phyloP scores from a whole-genome alignment of 2,888 invertebrate species.

The Drosophila neoperkinsi region DNA sequence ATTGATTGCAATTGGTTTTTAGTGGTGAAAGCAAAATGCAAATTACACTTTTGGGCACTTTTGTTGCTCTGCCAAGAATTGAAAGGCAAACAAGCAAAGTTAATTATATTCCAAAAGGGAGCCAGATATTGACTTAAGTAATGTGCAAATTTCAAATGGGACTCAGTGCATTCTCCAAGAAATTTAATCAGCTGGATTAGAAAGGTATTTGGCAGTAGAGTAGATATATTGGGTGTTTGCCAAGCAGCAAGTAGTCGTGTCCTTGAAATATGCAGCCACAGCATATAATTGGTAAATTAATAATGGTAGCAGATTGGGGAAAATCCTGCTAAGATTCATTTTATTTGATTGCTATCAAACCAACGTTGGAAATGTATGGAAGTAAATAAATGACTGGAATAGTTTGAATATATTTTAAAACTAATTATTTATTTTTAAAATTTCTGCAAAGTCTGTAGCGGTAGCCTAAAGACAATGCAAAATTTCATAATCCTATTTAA shows the following conservation, averaged over 20 bases:
- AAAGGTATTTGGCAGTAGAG: background rate
- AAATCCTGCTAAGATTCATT: background rate
- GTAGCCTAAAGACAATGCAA: background rate
- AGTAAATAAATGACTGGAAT: background rate
- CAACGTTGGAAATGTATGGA: background rate
- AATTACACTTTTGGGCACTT: conserved; percentile 14
- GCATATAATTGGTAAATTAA: background rate
- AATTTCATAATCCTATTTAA: background rate
- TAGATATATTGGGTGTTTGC: conserved; percentile 2
- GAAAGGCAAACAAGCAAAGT: conserved; percentile 18
- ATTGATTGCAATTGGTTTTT: conserved; percentile 57
- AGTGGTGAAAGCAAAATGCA: conserved; percentile 15
- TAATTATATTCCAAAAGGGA: conserved; percentile 9
- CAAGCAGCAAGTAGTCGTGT: background rate
- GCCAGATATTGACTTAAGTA: conserved; percentile 16
- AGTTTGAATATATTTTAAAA: background rate
- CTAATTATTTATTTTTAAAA: background rate
- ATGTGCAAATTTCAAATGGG: conserved; percentile 27
- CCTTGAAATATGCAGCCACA: background rate
- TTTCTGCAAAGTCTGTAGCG: background rate
- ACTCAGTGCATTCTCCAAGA: background rate
- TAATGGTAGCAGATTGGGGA: background rate
- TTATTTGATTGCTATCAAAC: background rate
- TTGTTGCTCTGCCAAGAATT: conserved; percentile 26
- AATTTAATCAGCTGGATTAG: conserved; percentile 34